A percentile compares a stretch with the other conserved stretches of the same genome.
These are phyloP conservation scores for Pseudocheirus occidentalis DNA, from an alignment of 2,797 vertebrate species.

Conservation along the genomic window DNA sequence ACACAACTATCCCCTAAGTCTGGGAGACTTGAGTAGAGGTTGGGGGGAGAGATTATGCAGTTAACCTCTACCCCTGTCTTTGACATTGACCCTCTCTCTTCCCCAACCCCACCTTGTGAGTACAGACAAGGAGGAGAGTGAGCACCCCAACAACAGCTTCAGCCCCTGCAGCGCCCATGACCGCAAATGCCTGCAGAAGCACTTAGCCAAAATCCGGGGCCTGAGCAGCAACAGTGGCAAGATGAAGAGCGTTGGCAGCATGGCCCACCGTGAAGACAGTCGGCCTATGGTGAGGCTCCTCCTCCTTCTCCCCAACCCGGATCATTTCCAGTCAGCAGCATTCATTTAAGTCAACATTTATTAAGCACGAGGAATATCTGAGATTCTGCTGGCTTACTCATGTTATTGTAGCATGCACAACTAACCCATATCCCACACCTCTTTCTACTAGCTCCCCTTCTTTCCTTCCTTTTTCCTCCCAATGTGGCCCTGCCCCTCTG, in stretches of 20 bases:
- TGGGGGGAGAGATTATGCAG: background rate
- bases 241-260: conserved; percentile 86
- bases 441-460: background rate
- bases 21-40: background rate
- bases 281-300: conserved; percentile 84
- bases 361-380: background rate
- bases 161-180: conserved; percentile 92
- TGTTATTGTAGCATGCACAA: background rate
- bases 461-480: background rate
- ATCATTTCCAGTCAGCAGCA: conserved; percentile 8
- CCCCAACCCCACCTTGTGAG: background rate
- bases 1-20: background rate
- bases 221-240: conserved; percentile 87
- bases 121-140: conserved; percentile 88
- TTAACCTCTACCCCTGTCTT: background rate
- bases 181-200: conserved; percentile 93
- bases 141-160: conserved; percentile 93
- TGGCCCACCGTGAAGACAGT: conserved; percentile 86
- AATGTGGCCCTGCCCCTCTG: background rate
- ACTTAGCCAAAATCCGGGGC: conserved; percentile 86
- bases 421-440: background rate
- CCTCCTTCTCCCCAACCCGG: background rate
- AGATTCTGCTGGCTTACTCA: background rate
- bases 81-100: conserved; percentile 7
- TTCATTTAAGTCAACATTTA: background rate